Evolutionary conservation across 1,140 invertebrate genomes (phyloP), one percentile per base, ranked within the genome.

Genomic region (Campoletis sonorensis): DNA sequence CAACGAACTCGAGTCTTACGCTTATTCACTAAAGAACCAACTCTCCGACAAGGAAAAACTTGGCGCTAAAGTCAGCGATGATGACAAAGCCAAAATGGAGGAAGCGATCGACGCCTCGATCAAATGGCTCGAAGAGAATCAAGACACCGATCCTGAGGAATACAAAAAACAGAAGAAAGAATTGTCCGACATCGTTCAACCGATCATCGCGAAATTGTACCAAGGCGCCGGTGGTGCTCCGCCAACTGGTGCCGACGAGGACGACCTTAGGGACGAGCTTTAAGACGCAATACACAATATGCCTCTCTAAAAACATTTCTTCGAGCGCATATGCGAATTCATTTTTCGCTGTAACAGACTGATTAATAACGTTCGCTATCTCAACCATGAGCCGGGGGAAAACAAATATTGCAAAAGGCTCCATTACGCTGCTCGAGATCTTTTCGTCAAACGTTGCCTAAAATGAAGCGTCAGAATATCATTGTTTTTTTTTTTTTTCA

Each of bases 11-110:
- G 99, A 99, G 92, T 98, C 98, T 37, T 99, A 99, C 87, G 98
- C 98, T 0, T 99, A 99, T 90, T 98, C 97, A 11, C 94, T 99
- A 37, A 99, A 99, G 93, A 99, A 99, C 92, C 99, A 99, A 91
- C 93, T 99, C 26, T 94, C 93, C 58, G 99, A 99, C 90, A 99
- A 99, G 92, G 99, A 99, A 83, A 99, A 99, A 92, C 94, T 99
- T 26, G 99, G 98, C 26, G 94, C 96, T 49, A 99, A 99, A 92
- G 92, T 96, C 84, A 92, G 89, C 85, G 97, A 97, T 78, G 95
- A 97, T 7, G 99, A 99, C 76, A 99, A 99, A 91, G 92, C 96
- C 7, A 99, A 98, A 87, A 98, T 99, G 94, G 98, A 99, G 89
- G 95, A 96, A 85, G 97, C 97, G 26, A 97, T 99, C 86, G 98